A percentile compares a stretch with the other conserved stretches of the same genome.
phyloP scores from a whole-genome alignment of 2,888 invertebrate genomes.

The Parasteatoda lunata region DNA sequence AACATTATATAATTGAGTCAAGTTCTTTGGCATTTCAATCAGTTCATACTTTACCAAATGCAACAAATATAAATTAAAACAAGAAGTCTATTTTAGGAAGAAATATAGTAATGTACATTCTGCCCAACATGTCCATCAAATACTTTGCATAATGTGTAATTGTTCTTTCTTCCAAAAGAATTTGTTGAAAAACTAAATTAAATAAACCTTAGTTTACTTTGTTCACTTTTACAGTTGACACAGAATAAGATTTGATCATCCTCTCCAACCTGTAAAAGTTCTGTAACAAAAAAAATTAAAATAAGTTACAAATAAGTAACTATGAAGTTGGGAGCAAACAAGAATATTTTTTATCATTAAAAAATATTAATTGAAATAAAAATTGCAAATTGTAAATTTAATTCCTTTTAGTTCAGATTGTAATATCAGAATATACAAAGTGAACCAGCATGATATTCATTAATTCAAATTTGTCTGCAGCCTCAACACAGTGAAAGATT shows the following conservation, averaged over 20 bases:
- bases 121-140: background rate
- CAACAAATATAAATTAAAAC: background rate
- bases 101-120: background rate
- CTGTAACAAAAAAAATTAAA: constrained; percentile 35
- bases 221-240: constrained; percentile 25
- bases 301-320: background rate
- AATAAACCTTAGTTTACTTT: constrained; percentile 8
- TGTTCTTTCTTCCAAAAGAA: background rate
- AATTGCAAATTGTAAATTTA: background rate
- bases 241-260: constrained; percentile 54
- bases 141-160: background rate
- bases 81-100: background rate
- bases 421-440: background rate
- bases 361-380: background rate
- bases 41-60: background rate
- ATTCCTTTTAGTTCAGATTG: background rate
- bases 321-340: background rate
- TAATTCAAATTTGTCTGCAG: too few species aligned
- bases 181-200: background rate
- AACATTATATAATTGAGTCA: too few species aligned
- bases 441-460: background rate
- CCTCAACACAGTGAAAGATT: background rate
- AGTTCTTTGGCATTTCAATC: too few species aligned
- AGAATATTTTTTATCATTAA: background rate
- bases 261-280: constrained; percentile 64